These are phyloP conservation scores for Nasonovia ribisnigri DNA, from an alignment of 2,888 invertebrate species.

Conservation along the genomic window DNA sequence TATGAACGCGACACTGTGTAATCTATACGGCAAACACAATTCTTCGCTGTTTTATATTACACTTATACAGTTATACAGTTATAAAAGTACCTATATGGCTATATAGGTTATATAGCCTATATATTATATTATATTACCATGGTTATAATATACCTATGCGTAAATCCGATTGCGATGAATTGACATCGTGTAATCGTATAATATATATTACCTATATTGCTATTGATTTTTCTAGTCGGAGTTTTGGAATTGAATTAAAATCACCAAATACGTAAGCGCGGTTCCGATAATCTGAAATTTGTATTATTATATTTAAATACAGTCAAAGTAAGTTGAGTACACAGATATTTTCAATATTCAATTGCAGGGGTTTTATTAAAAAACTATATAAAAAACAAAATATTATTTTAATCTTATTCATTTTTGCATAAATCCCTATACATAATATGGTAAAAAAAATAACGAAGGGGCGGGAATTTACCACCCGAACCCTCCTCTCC, in stretches of 20 bases:
- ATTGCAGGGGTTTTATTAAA: no score
- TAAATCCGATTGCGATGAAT: background rate
- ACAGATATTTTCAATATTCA: no score
- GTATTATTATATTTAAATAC: background rate
- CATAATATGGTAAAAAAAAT: no score
- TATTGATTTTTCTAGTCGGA: conserved; percentile 65
- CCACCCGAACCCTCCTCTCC: no score
- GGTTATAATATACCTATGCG: background rate
- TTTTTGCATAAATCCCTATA: no score
- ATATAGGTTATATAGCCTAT: background rate
- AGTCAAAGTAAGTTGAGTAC: background rate
- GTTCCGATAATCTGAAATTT: conserved; percentile 68
- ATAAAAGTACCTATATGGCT: background rate
- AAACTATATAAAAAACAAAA: no score
- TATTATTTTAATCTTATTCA: no score
- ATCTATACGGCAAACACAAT: background rate
- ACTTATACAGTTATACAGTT: background rate
- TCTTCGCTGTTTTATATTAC: background rate
- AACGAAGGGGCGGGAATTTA: no score
- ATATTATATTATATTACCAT: background rate
- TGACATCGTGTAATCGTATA: background rate
- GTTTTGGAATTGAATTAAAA: conserved; percentile 68
- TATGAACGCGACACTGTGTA: background rate
- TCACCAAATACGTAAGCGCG: conserved; percentile 68
- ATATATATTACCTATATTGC: background rate